phyloP scores from a whole-genome alignment of 2,888 invertebrate species.

The Caenorhabditis wallacei region DNA sequence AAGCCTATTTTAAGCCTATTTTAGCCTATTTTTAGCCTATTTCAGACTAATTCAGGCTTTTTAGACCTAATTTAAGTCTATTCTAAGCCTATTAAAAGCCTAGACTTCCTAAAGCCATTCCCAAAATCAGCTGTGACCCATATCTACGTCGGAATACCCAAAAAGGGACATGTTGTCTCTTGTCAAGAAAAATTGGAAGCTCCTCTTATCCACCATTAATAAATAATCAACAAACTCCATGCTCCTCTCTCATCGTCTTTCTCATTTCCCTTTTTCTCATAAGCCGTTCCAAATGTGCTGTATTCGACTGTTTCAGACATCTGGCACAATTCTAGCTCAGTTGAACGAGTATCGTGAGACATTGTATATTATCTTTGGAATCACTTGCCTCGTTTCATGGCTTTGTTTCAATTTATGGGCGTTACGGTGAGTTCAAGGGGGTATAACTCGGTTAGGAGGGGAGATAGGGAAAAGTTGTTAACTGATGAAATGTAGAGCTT shows the following conservation, averaged over 20 bases:
- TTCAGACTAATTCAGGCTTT: no score
- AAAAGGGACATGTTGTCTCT: no score
- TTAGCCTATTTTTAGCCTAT: no score
- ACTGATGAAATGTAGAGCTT: no score
- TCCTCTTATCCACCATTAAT: no score
- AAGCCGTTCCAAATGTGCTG: constrained; percentile 20
- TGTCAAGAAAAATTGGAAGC: no score
- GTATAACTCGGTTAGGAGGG: no score
- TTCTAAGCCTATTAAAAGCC: not conserved
- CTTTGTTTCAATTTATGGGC: constrained; percentile 68
- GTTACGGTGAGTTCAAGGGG: constrained; percentile 44
- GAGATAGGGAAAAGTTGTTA: no score
- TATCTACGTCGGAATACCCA: constrained; percentile 19
- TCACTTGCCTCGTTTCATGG: constrained; percentile 64
- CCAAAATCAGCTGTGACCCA: not conserved
- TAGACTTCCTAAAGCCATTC: not conserved
- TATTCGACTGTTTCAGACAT: constrained; percentile 44
- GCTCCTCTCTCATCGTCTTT: not conserved
- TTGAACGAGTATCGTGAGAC: constrained; percentile 67
- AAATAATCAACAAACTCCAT: constrained; percentile 30
- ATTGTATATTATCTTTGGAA: constrained; percentile 65
- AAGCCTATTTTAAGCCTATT: no score
- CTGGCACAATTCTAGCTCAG: constrained; percentile 63
- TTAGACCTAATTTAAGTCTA: no score
- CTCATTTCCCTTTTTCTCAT: not conserved